phyloP scores from a whole-genome alignment of 2,888 invertebrate genomes.

The Acronicta psi region DNA sequence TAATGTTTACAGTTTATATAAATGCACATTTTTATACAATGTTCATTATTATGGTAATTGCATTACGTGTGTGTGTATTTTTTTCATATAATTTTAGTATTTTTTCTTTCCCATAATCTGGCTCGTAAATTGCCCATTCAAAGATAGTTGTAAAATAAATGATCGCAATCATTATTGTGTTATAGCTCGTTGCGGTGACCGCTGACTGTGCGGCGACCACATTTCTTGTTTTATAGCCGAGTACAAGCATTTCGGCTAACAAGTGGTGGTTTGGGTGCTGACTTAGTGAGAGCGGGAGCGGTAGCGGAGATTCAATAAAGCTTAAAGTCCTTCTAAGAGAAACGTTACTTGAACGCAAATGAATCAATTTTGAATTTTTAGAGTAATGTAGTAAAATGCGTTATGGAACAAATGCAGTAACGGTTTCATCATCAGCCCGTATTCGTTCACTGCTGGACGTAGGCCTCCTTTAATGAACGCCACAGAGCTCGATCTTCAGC shows the following conservation, averaged over 20 bases:
- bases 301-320: too few species aligned
- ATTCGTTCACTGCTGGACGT: too few species aligned
- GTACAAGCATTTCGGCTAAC: slow-evolving; percentile 49
- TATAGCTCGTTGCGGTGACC: slow-evolving; percentile 53
- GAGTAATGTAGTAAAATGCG: too few species aligned
- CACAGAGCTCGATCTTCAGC: too few species aligned
- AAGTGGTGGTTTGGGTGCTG: slow-evolving; percentile 34
- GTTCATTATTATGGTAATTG: slow-evolving; percentile 56
- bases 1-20: slow-evolving; percentile 44
- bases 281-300: slow-evolving; percentile 5
- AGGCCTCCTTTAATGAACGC: too few species aligned
- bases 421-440: too few species aligned
- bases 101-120: slow-evolving; percentile 44
- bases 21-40: slow-evolving; percentile 40
- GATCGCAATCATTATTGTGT: slow-evolving; percentile 48
- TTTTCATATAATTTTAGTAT: slow-evolving; percentile 19
- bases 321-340: too few species aligned
- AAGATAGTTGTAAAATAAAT: slow-evolving; percentile 59
- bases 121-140: slow-evolving; percentile 53
- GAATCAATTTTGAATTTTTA: too few species aligned
- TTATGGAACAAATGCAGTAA: too few species aligned
- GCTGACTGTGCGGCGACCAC: slow-evolving; percentile 57
- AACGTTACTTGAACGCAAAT: too few species aligned
- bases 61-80: slow-evolving; percentile 50
- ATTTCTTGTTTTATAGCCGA: slow-evolving; percentile 59